These are phyloP conservation scores for Alauda arvensis DNA, from an alignment of 2,797 vertebrate genomes.

Conservation along the genomic window DNA sequence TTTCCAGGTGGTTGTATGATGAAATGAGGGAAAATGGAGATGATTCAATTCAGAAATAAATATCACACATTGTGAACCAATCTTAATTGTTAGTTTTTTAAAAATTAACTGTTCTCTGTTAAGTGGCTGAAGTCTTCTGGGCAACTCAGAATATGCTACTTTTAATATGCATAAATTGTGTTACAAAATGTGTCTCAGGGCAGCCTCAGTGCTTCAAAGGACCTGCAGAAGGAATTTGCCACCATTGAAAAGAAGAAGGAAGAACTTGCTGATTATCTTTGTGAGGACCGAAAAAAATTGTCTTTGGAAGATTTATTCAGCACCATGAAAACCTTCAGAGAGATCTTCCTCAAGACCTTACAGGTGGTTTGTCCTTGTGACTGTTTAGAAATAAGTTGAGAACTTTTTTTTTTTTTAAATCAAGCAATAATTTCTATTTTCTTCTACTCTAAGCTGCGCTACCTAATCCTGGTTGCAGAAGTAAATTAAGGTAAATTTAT, in stretches of 20 bases:
- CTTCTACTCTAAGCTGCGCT: neutral
- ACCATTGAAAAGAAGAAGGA: slow-evolving; percentile 74
- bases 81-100: neutral
- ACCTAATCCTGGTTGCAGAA: neutral
- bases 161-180: neutral
- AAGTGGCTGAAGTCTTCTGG: neutral
- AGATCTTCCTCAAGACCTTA: slow-evolving; percentile 82
- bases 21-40: neutral
- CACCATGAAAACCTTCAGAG: slow-evolving; percentile 87
- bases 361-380: slow-evolving; percentile 82
- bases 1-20: rapidly evolving
- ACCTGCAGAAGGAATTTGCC: slow-evolving; percentile 72
- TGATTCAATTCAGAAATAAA: neutral
- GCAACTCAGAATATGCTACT: neutral
- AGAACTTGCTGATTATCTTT: slow-evolving; percentile 87
- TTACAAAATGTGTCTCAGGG: slow-evolving; percentile 67
- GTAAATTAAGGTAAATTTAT: neutral
- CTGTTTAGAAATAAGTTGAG: neutral
- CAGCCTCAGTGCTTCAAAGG: slow-evolving; percentile 67
- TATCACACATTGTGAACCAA: neutral
- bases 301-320: slow-evolving; percentile 86
- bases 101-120: neutral
- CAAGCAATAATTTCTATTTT: neutral
- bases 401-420: neutral
- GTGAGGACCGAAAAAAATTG: slow-evolving; percentile 82